Base-by-base conservation (phyloP, 2,797 vertebrate genomes). In the Diceros bicornis region DNA sequence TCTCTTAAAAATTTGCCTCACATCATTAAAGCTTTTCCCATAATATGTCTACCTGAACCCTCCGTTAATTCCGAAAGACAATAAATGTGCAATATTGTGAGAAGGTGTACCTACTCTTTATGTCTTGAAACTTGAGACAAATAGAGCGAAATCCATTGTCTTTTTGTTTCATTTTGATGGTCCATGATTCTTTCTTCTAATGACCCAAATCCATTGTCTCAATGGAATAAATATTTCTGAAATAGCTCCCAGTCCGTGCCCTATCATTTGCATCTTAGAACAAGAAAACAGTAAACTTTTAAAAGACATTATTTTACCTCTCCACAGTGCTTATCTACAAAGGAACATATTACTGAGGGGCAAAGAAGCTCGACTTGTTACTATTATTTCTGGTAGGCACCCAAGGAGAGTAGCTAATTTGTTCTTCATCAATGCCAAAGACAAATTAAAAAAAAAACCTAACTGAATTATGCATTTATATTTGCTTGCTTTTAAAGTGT, bases 281-380 rank as follows among this genome's bases (percentile, higher is more conserved):
- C 95, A 98, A 97, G 98, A 99, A 99, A 98, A 98, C 93, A 97
- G 98, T 97, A 98, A 99, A 99, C 98, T 99, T 99, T 99, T 98
- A 97, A 98, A 98, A 98, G 98, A 98, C 98, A 98, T 98, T 98
- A 98, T 99, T 99, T 99, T 98, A 99, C 99, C 99, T 99, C 98
- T 98, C 98, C 98, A 96, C 98, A 98, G 98, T 91, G 98, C 99
- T 99, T 99, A 99, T 99, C 99, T 99, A 99, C 99, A 99, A 99
- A 99, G 98, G 98, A 99, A 98, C 99, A 99, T 98, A 99, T 99
- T 99, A 99, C 98, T 94, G 97, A 97, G 97, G 90, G 74, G 91
- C 68, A 83, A 86, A 96, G 97, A 98, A 96, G 97, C 98, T 98
- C 61, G 77, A 97, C 97, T 98, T 98, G 98, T 98, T 98, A 98